Conservation (phyloP, 2,113 vertebrate genomes). For the Excalfactoria chinensis region DNA sequence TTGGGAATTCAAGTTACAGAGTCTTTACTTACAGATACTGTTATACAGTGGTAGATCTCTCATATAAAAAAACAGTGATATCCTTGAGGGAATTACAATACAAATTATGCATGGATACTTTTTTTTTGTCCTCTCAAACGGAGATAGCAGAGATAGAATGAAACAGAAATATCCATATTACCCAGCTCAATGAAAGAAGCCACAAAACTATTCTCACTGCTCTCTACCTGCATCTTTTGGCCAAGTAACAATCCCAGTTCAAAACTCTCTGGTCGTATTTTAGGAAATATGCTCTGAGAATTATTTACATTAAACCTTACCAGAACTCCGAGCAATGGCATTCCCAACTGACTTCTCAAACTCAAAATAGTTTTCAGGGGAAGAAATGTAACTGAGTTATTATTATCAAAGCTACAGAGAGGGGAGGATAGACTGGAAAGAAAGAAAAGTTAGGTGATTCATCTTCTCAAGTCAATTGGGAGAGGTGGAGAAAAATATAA, state of each 20-base stretch:
- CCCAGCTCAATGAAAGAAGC: background rate
- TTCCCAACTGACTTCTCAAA: conserved; percentile 9
- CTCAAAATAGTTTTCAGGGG: conserved; percentile 31
- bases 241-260: background rate
- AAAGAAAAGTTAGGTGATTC: conserved; percentile 3
- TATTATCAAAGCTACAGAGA: conserved; percentile 41
- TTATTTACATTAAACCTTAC: background rate
- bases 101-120: background rate
- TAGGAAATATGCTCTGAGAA: background rate
- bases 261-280: background rate
- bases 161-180: background rate
- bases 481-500: background rate
- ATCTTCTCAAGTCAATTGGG: background rate
- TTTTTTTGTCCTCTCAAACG: background rate
- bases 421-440: background rate
- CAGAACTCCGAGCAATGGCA: background rate
- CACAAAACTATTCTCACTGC: background rate
- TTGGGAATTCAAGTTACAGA: conserved; percentile 29
- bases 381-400: background rate
- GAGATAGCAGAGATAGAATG: background rate
- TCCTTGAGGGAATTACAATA: background rate
- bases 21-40: background rate
- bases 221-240: background rate
- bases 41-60: background rate
- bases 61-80: background rate